phyloP scores from a whole-genome alignment of 2,113 vertebrate species.

The Cyanistes caeruleus region DNA sequence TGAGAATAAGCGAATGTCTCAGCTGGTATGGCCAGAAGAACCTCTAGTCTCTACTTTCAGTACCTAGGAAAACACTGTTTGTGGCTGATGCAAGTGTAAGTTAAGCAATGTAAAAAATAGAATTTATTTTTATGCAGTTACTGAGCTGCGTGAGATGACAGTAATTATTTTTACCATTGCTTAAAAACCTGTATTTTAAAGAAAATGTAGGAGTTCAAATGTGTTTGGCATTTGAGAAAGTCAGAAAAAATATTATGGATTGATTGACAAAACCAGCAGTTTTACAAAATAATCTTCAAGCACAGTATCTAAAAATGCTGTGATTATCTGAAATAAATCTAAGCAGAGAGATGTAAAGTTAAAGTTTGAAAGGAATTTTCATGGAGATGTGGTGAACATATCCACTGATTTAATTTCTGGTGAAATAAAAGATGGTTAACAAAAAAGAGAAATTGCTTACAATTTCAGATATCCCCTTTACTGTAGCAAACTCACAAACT shows the following conservation, averaged over 20 bases:
- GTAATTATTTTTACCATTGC: constrained; percentile 23
- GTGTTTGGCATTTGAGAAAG: not conserved
- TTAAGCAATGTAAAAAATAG: not conserved
- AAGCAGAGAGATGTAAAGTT: not conserved
- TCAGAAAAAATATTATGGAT: not conserved
- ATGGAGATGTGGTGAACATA: not conserved
- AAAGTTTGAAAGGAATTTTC: not conserved
- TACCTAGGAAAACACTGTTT: not conserved
- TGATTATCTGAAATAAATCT: constrained; percentile 1
- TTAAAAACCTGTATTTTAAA: constrained; percentile 1
- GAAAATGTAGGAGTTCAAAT: constrained; percentile 20
- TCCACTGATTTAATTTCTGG: not conserved
- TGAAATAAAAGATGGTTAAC: not conserved
- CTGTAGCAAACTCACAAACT: not conserved
- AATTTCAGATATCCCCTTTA: not conserved
- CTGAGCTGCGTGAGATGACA: not conserved
- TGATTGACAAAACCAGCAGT: not conserved
- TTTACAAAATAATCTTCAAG: not conserved
- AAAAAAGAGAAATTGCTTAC: not conserved
- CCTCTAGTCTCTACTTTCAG: not conserved
- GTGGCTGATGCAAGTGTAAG: not conserved
- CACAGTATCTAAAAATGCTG: not conserved
- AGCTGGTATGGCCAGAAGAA: not conserved
- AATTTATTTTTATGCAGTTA: constrained; percentile 6
- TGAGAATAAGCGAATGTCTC: not conserved